These are phyloP conservation scores for Asbolus verrucosus DNA, from an alignment of 1,140 invertebrate genomes.

Conservation along the genomic window DNA sequence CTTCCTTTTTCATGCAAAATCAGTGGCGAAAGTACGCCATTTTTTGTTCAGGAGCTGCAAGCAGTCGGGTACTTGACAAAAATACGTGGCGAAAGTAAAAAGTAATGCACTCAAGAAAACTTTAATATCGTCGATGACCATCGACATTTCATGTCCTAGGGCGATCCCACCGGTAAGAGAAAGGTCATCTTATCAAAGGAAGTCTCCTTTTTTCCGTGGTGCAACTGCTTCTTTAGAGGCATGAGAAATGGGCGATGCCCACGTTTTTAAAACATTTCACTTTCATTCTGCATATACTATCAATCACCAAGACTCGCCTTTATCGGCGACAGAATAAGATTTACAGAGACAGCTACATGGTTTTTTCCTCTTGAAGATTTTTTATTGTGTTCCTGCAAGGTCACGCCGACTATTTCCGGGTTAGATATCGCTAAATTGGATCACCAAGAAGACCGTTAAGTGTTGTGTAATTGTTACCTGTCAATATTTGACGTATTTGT, in stretches of 20 bases:
- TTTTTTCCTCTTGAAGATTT: too few species aligned
- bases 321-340: background rate
- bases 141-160: background rate
- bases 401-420: background rate
- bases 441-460: background rate
- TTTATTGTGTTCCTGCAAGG: background rate
- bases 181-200: constrained; percentile 16
- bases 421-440: background rate
- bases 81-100: constrained; percentile 15
- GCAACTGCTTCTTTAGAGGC: constrained; percentile 1
- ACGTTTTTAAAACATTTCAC: constrained; percentile 27
- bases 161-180: constrained; percentile 1
- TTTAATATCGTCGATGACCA: constrained; percentile 16
- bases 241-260: constrained; percentile 9
- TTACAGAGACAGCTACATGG: background rate
- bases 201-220: background rate
- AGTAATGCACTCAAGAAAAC: constrained; percentile 6
- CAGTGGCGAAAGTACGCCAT: too few species aligned
- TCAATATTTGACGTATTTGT: background rate
- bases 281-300: background rate
- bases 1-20: too few species aligned
- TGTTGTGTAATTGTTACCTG: background rate
- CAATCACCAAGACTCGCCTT: background rate
- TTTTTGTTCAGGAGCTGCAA: too few species aligned
- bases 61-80: too few species aligned